Evolutionary conservation across 1,140 invertebrate species (phyloP), one percentile per base, ranked within the genome.

Genomic region (Hycleus cichorii): DNA sequence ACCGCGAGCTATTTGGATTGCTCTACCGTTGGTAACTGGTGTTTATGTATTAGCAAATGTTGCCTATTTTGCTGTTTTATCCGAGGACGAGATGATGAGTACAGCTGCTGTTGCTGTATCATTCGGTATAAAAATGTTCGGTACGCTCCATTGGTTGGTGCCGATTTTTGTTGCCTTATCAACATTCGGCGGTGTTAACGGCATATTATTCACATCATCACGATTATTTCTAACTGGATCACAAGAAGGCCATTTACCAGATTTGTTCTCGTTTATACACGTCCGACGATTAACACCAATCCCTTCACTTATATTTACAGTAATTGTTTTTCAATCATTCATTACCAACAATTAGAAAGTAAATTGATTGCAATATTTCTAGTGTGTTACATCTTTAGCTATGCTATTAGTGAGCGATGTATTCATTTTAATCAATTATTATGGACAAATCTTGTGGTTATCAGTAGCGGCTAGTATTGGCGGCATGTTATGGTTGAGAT

Each of bases 1-100:
- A 24, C 90, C 90, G 5, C 79, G 87, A 26, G 90, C 92, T 2
- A 92, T 95, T 69, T 90, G 86, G 82, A 90, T 94, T 64, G 90
- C 89, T 5, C 82, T 95, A 76, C 88, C 89, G 0, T 75, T 92
- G 62, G 91, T 94, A 26, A 95, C 92, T 0, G 75, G 82, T 24
- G 85, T 95, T 44, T 95, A 96, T 76, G 87, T 92, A 10, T 73
- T 94, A 57, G 87, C 90, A 1, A 96, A 95, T 76, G 75, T 94
- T 53, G 90, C 93, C 10, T 94, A 95, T 75, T 93, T 95, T 70
- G 86, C 89, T 2, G 90, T 93, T 2, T 81, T 95, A 11, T 80
- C 85, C 9, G 85, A 86, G 39, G 75, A 79, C 7, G 90, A 94
- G 74, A 87, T 95, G 77, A 75, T 89, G 42, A 76, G 80, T 24